These are phyloP conservation scores for Monodelphis domestica DNA, from an alignment of 2,797 vertebrate genomes.

Conservation along the genomic window DNA sequence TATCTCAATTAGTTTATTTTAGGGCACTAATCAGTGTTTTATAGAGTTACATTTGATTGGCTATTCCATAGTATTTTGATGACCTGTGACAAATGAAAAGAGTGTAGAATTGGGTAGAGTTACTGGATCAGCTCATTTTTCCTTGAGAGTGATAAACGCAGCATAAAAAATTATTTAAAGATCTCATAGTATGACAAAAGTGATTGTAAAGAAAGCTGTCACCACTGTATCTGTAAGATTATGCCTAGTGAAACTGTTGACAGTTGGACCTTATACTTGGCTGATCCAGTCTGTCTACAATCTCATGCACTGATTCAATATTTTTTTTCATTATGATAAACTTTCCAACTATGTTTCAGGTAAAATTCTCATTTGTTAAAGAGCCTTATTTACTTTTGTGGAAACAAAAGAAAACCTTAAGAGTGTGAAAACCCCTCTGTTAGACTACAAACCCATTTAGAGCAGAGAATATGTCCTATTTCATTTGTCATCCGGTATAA, in stretches of 20 bases:
- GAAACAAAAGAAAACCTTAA: conserved; percentile 6
- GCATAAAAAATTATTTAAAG: conserved; percentile 39
- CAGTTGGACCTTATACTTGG: conserved; percentile 14
- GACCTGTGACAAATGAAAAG: conserved; percentile 25
- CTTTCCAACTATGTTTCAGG: conserved; percentile 50
- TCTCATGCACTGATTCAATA: not conserved
- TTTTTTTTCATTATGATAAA: conserved; percentile 20
- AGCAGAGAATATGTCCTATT: conserved; percentile 33
- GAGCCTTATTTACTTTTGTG: not conserved
- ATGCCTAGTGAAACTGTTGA: conserved; percentile 40
- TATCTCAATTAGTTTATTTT: conserved; percentile 20
- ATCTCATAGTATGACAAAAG: not conserved
- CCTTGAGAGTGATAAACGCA: not conserved
- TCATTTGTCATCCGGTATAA: not conserved
- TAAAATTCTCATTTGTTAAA: conserved; percentile 19
- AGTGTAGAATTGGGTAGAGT: not conserved
- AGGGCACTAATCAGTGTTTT: not conserved
- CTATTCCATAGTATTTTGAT: conserved; percentile 10
- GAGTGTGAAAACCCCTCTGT: not conserved
- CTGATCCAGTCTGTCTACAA: conserved; percentile 42
- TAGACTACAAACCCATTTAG: not conserved
- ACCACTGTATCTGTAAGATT: conserved; percentile 10
- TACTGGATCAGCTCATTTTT: conserved; percentile 37
- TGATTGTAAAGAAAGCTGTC: conserved; percentile 4
- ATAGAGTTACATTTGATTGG: conserved; percentile 4